Base-by-base conservation (phyloP, 1,140 invertebrate species). In the Sarcophaga bullata region DNA sequence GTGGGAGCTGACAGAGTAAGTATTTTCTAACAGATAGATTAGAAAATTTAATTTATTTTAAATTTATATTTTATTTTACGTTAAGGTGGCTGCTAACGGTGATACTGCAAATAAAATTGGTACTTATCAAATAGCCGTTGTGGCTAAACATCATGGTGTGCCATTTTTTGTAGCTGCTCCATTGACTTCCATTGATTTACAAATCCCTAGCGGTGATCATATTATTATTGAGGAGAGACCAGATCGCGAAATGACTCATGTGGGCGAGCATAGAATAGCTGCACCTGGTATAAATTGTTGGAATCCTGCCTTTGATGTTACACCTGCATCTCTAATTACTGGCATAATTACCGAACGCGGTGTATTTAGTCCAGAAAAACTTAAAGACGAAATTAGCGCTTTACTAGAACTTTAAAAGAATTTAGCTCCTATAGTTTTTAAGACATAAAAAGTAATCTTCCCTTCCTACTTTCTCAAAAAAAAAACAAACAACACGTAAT, bases 51-150 rank as follows among this genome's bases (percentile, higher is more conserved):
- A 37, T 73, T 76, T 17, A 3, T 80, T 75, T 37, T 52, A 46
- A 25, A 49, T 19, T 52, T 52, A 46, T 50, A 49, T 15, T 52
- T 48, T 62, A 11, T 46, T 47, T 81, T 49, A 81, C 46, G 4
- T 37, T 37, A 37, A 94, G 93, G 93, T 98, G 47, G 97, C 95
- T 15, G 93, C 94, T 2, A 99, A 99, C 91, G 98, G 98, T 3
- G 98, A 99, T 90, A 99, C 98, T 3, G 98, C 98, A 0, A 99
- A 99, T 90, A 99, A 99, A 94, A 98, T 99, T 90, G 98, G 98
- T 84, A 99, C 98, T 19, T 99, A 99, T 90, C 97, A 98, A 94
- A 95, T 99, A 87, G 97, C 98, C 1, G 94, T 99, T 68, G 91
- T 96, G 49, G 97, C 98, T 8, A 96, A 97, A 86, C 92, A 98